phyloP scores from a whole-genome alignment of 2,113 vertebrate genomes.

The Chloropsis cyanopogon region DNA sequence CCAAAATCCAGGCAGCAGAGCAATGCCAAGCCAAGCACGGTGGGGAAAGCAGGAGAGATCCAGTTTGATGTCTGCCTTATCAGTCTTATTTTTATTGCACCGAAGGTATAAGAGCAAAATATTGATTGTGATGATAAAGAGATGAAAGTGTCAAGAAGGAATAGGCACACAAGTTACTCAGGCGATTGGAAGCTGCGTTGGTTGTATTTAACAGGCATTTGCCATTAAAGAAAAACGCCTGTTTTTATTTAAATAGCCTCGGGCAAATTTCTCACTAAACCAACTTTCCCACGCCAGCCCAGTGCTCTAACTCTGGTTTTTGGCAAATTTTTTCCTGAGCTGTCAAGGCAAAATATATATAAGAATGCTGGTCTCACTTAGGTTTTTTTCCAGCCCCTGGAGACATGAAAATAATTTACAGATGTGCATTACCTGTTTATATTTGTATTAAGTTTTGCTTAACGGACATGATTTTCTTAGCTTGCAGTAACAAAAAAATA shows the following conservation, averaged over 20 bases:
- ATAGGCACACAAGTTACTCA: background rate
- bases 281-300: conserved; percentile 80
- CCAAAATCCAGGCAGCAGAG: background rate
- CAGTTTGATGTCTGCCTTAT: background rate
- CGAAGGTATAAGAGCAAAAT: background rate
- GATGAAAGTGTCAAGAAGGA: conserved; percentile 19
- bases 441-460: conserved; percentile 34
- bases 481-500: conserved; percentile 64
- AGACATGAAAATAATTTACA: conserved; percentile 76
- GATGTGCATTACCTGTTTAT: conserved; percentile 75
- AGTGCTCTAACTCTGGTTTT: conserved; percentile 66
- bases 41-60: background rate
- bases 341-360: conserved; percentile 76
- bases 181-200: background rate
- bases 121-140: conserved; percentile 18
- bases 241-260: conserved; percentile 75
- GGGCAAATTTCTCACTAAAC: conserved; percentile 71
- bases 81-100: background rate
- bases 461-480: conserved; percentile 43
- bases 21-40: background rate
- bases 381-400: conserved; percentile 61
- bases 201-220: conserved; percentile 37
- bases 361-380: conserved; percentile 73
- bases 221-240: conserved; percentile 65
- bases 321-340: conserved; percentile 71